phyloP scores from a whole-genome alignment of 2,113 vertebrate genomes.

The Varanus komodoensis region DNA sequence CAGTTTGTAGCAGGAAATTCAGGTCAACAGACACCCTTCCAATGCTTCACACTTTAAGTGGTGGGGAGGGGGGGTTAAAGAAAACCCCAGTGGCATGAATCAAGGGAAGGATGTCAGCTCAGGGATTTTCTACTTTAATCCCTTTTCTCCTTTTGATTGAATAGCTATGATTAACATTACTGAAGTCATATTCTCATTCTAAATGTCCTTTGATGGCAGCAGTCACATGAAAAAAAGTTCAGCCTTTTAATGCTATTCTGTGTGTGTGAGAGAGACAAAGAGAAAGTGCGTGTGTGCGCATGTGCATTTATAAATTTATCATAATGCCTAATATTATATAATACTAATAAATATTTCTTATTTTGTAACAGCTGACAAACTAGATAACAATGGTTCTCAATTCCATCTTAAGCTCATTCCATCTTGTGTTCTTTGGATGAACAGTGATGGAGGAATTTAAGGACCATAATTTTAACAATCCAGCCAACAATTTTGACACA shows the following conservation, averaged over 20 bases:
- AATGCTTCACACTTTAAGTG: fast-evolving
- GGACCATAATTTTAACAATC: not conserved
- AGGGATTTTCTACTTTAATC: fast-evolving
- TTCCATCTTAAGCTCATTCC: not conserved
- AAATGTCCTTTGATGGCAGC: fast-evolving
- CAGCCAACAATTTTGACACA: not conserved
- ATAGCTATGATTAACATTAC: fast-evolving
- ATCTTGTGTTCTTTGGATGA: not conserved
- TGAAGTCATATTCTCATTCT: fast-evolving
- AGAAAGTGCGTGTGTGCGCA: too few relatives aligned
- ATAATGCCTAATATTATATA: not conserved
- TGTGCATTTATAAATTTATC: not conserved
- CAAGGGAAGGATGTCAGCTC: fast-evolving
- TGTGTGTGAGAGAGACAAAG: too few relatives aligned
- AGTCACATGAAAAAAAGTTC: not conserved
- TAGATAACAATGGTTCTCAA: not conserved
- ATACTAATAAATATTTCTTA: not conserved
- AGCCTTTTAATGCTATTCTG: fast-evolving
- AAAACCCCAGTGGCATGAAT: not conserved
- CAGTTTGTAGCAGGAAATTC: not conserved
- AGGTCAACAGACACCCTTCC: slow-evolving; percentile 5
- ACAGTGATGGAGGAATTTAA: not conserved
- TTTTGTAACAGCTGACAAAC: fast-evolving
- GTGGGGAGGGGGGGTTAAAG: not conserved
- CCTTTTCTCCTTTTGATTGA: fast-evolving